Percentiles rank a stretch among this genome's conserved stretches.
These are phyloP conservation scores for Cantharis rustica DNA, from an alignment of 2,888 invertebrate species.

Conservation along the genomic window DNA sequence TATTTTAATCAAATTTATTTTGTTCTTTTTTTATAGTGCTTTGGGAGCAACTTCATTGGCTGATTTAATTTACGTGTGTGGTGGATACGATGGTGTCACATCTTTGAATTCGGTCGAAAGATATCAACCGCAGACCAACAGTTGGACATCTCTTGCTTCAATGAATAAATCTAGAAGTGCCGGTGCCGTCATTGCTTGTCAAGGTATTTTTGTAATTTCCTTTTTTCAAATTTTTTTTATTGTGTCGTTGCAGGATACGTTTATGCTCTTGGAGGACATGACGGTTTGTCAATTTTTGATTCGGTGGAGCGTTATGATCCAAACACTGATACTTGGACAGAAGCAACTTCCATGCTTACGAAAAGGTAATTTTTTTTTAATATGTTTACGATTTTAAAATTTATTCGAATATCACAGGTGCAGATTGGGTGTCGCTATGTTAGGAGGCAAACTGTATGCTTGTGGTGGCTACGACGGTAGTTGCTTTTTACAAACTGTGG, in stretches of 20 bases:
- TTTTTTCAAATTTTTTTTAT: neutral
- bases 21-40: constrained; percentile 60
- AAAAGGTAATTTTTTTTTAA: constrained; percentile 57
- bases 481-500: constrained; percentile 80
- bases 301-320: constrained; percentile 84
- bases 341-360: constrained; percentile 78
- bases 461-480: constrained; percentile 87
- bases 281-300: constrained; percentile 85
- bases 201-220: constrained; percentile 40
- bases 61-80: constrained; percentile 81
- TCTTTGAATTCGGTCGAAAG: constrained; percentile 83
- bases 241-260: constrained; percentile 65
- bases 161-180: constrained; percentile 68
- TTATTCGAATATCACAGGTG: constrained; percentile 59
- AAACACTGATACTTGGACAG: constrained; percentile 71
- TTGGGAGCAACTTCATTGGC: constrained; percentile 81
- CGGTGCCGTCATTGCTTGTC: constrained; percentile 55
- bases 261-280: constrained; percentile 85
- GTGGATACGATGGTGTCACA: constrained; percentile 84
- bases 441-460: constrained; percentile 82
- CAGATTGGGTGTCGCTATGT: constrained; percentile 79
- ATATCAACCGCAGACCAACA: constrained; percentile 74
- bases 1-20: constrained; percentile 17
- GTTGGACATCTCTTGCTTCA: constrained; percentile 73
- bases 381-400: constrained; percentile 5